Base-by-base conservation (phyloP, 2,113 vertebrate genomes). In the Elephantulus edwardii region DNA sequence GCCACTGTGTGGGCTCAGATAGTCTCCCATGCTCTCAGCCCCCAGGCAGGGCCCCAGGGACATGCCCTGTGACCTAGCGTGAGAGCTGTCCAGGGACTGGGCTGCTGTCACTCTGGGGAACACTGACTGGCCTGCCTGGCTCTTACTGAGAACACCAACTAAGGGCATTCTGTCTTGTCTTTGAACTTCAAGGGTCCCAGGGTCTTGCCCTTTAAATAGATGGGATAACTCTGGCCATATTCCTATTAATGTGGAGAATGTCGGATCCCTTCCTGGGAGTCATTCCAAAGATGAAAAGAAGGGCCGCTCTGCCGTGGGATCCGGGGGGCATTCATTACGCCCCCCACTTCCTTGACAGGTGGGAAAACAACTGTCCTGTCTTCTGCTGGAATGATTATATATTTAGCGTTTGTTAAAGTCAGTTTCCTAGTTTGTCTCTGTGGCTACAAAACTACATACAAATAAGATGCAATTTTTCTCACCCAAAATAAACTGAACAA, bases 351-450 rank as follows among this genome's bases (percentile, higher is more conserved):
- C 93, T 88, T 87, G 82, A 97, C 97, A 97, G 97, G 93, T 94
- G 94, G 90, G 58, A 30, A 71, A 92, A 96, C 10, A 87, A 17
- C 80, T 2, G 0, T n/a, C 95, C 42, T 90, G 88, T 95, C 91
- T 97, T 93, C 88, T 91, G 50, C 79, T 74, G 93, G 97, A 93
- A 0, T 0, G 74, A 90, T 83, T 75, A 81, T 94, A 94, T 89
- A 91, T 97, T 97, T 97, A 95, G 10, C 86, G 5, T 94, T 93
- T 95, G 91, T 94, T 97, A 96, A 96, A 96, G 97, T 97, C 96
- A 96, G 95, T 30, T 83, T 38, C 89, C 91, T 82, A 91, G 50
- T 68, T 83, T 56, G 52, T 88, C 76, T 92, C 85, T 33, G 62
- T 88, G 17, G 4, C 91, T 93, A 90, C 94, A 93, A 92, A 95